Evolutionary conservation across 2,113 vertebrate species (phyloP).

Genomic region (Halcyon senegalensis): DNA sequence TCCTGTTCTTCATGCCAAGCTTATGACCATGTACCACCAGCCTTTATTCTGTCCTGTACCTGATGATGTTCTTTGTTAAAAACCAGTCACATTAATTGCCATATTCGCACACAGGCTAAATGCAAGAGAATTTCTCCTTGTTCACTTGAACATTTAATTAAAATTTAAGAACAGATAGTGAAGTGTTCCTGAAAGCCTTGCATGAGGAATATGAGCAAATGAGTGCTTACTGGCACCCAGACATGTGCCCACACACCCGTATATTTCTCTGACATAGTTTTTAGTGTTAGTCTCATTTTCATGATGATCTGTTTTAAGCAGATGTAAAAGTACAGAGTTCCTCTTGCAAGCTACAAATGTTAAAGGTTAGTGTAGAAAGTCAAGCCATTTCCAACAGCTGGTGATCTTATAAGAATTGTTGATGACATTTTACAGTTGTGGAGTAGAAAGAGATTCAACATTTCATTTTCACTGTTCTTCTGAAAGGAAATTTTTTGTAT

Average conservation of each 20-base stretch:
- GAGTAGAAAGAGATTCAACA: background rate
- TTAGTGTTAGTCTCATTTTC: background rate
- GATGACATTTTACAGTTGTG: slow-evolving; percentile 44
- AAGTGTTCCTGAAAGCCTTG: background rate
- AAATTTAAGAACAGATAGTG: background rate
- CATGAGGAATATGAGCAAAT: background rate
- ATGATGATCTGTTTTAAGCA: background rate
- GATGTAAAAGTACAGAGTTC: background rate
- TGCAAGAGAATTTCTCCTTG: background rate
- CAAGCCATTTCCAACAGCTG: slow-evolving; percentile 49
- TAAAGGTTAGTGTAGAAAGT: slow-evolving; percentile 55
- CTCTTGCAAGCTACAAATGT: background rate
- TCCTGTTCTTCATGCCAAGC: background rate
- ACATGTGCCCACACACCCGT: accelerated
- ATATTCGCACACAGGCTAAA: background rate
- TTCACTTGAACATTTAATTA: background rate
- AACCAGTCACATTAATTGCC: background rate
- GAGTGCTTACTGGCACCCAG: background rate
- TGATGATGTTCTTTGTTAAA: background rate
- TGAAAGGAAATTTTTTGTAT: background rate
- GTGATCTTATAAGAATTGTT: slow-evolving; percentile 40
- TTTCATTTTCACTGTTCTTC: slow-evolving; percentile 20
- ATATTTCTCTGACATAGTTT: background rate
- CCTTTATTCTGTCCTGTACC: background rate
- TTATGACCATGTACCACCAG: background rate